A percentile compares a stretch with the other conserved stretches of the same genome.
Evolutionary conservation across 1,140 invertebrate species (phyloP).

Genomic region (Sycophila sp.): DNA sequence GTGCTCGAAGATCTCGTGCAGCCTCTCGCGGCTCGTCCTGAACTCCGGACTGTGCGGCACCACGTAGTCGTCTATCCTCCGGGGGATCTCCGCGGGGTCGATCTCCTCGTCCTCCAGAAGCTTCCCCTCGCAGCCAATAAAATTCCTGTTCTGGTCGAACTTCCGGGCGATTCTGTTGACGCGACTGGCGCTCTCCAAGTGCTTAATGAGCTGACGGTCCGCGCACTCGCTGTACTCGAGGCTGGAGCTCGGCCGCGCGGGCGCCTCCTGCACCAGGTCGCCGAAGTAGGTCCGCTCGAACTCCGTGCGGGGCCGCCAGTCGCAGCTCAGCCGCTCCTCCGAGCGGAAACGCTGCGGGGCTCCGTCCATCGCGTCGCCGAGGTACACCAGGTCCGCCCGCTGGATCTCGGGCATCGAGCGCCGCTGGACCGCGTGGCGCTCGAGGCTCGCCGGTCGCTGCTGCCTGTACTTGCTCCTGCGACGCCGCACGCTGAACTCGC

Average conservation of each 20-base stretch:
- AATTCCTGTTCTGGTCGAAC: conserved; percentile 18
- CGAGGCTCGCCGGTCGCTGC: conserved; percentile 17
- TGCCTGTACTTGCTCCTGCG: background rate
- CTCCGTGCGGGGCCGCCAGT: conserved; percentile 56
- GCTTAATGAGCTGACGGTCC: background rate
- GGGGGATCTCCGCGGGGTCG: conserved; percentile 11
- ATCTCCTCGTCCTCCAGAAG: conserved; percentile 9
- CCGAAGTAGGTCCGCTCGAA: conserved; percentile 58
- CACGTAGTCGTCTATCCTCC: conserved; percentile 31
- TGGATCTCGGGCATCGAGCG: conserved; percentile 55
- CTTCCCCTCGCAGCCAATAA: background rate
- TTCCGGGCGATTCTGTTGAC: background rate
- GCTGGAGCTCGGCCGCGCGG: background rate
- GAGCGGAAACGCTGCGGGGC: conserved; percentile 4
- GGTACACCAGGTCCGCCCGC: conserved; percentile 50
- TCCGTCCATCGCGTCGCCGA: conserved; percentile 30
- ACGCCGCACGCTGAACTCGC: background rate
- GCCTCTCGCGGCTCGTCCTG: conserved; percentile 54
- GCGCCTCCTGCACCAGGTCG: conserved; percentile 42
- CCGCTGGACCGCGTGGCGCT: conserved; percentile 48
- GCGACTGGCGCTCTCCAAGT: background rate
- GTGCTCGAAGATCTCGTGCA: conserved; percentile 63
- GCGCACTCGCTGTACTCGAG: conserved; percentile 2
- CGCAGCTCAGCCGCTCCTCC: conserved; percentile 42
- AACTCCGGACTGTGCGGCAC: conserved; percentile 40